phyloP scores from a whole-genome alignment of 2,113 vertebrate genomes.

The Melanerpes formicivorus region DNA sequence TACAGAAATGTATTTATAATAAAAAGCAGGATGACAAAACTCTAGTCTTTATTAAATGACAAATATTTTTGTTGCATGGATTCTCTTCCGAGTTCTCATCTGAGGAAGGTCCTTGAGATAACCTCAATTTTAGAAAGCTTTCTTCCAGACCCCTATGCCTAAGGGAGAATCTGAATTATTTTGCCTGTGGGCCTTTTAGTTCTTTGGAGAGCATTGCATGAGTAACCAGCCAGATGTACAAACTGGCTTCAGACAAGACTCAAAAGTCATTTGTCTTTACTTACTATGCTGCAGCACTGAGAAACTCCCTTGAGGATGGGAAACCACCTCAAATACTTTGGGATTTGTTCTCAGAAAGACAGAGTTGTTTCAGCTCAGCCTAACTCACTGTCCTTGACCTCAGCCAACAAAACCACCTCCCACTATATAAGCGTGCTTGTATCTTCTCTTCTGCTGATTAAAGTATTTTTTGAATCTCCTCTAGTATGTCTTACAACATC shows the following conservation, averaged over 20 bases:
- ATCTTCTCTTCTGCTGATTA: neutral
- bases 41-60: neutral
- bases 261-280: neutral
- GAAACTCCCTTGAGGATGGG: neutral
- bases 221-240: neutral
- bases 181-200: neutral
- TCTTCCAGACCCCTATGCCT: neutral
- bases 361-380: neutral
- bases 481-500: neutral
- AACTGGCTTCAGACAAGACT: neutral
- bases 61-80: neutral
- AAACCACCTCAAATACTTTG: neutral
- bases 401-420: neutral
- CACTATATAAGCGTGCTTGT: neutral
- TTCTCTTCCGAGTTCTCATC: neutral
- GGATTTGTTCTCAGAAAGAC: neutral
- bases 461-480: slow-evolving; percentile 7
- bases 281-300: neutral
- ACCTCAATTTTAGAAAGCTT: neutral
- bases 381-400: neutral
- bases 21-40: neutral
- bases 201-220: neutral
- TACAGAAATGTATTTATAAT: neutral
- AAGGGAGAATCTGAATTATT: neutral
- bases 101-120: neutral